Percentiles rank a stretch among this genome's conserved stretches.
These are phyloP conservation scores for Bombyx mori DNA, from an alignment of 1,140 invertebrate genomes.

Conservation along the genomic window DNA sequence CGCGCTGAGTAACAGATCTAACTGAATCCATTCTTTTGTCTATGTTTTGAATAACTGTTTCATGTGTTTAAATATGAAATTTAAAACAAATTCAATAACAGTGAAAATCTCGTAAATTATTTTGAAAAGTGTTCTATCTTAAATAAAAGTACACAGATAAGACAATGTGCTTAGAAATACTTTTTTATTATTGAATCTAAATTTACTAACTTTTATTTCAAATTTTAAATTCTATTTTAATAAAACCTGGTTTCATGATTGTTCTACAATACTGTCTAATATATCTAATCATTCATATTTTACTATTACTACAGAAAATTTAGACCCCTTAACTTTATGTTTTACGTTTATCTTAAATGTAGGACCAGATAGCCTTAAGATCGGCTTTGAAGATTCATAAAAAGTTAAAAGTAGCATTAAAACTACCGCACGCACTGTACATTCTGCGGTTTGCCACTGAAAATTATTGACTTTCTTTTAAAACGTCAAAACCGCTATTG, in stretches of 20 bases:
- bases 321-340: no score
- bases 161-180: slow-evolving; percentile 2
- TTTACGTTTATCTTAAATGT: no score
- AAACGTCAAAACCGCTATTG: slow-evolving; percentile 10
- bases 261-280: no score
- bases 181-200: slow-evolving; percentile 1
- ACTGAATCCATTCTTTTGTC: slow-evolving; percentile 11
- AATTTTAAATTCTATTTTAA: no score
- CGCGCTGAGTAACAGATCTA: slow-evolving; percentile 28
- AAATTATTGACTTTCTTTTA: slow-evolving; percentile 16
- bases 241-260: no score
- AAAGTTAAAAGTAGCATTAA: slow-evolving; percentile 1
- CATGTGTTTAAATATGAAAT: neutral
- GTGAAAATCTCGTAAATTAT: neutral
- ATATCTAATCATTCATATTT: no score
- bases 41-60: slow-evolving; percentile 1
- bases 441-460: slow-evolving; percentile 50
- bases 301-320: no score
- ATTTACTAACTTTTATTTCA: no score
- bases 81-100: neutral
- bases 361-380: no score
- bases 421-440: slow-evolving; percentile 25
- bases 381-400: no score
- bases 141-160: neutral
- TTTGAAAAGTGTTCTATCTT: neutral